Evolutionary conservation across 2,888 invertebrate species (phyloP).

Genomic region (Aricia artaxerxes): DNA sequence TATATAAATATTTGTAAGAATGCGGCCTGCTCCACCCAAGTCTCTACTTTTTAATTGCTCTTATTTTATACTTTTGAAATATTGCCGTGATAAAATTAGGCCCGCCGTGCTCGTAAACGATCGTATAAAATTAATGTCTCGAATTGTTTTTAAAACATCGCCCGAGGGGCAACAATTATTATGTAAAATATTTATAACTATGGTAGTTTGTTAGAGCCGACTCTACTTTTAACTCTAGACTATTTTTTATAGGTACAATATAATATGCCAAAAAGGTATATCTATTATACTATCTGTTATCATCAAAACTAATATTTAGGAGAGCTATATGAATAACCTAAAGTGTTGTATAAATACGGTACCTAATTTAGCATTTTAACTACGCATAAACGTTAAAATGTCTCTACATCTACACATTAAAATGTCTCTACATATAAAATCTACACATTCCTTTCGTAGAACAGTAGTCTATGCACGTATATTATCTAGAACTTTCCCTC

Average conservation of each 20-base stretch:
- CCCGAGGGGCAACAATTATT: constrained; percentile 19
- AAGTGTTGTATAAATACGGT: background rate
- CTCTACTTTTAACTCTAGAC: no score
- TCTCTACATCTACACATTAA: background rate
- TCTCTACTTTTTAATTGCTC: constrained; percentile 67
- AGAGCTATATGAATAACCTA: background rate
- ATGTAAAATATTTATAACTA: constrained; percentile 43
- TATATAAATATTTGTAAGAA: constrained; percentile 71
- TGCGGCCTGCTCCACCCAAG: constrained; percentile 66
- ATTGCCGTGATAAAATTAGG: constrained; percentile 63
- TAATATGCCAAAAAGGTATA: no score
- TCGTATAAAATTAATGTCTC: constrained; percentile 56
- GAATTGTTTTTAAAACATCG: constrained; percentile 48
- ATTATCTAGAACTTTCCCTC: constrained; percentile 24
- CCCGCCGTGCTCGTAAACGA: constrained; percentile 62
- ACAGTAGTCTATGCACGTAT: background rate
- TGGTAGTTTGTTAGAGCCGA: background rate
- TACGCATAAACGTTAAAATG: background rate
- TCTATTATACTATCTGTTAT: no score
- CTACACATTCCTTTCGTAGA: background rate
- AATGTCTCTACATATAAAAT: background rate
- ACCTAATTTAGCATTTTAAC: background rate
- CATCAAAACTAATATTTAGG: no score
- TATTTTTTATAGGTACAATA: no score
- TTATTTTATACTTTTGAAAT: constrained; percentile 70